Percentiles rank a stretch among this genome's conserved stretches.
Evolutionary conservation across 2,888 invertebrate species (phyloP).

Genomic region (Trilocha varians): DNA sequence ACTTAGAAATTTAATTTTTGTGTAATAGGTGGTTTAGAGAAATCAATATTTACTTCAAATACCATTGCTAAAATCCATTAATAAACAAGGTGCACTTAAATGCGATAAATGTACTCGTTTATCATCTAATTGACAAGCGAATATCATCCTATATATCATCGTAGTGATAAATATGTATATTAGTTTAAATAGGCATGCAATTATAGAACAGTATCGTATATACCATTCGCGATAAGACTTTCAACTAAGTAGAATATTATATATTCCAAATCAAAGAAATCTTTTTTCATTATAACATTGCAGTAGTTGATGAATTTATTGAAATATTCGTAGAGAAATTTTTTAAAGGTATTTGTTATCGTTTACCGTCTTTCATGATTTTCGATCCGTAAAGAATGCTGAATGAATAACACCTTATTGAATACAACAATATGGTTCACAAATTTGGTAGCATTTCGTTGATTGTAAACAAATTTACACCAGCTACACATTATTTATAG

Average conservation of each 20-base stretch:
- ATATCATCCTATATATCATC: neutral
- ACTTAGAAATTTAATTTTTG: neutral
- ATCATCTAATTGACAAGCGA: neutral
- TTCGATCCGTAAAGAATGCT: too few relatives aligned
- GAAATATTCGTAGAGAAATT: too few relatives aligned
- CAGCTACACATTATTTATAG: slow-evolving; percentile 33
- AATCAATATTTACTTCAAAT: too few relatives aligned
- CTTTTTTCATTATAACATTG: too few relatives aligned
- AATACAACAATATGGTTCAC: neutral
- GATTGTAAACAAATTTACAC: slow-evolving; percentile 34
- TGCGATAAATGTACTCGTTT: neutral
- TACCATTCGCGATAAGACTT: neutral
- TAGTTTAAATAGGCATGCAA: neutral
- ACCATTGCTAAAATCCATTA: too few relatives aligned
- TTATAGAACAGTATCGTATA: neutral
- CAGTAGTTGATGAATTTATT: too few relatives aligned
- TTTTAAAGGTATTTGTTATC: too few relatives aligned
- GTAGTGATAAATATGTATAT: neutral
- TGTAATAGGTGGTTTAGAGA: neutral
- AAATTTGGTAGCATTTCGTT: slow-evolving; percentile 22
- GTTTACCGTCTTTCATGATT: too few relatives aligned
- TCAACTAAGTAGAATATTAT: too few relatives aligned
- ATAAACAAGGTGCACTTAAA: too few relatives aligned
- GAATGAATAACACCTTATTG: too few relatives aligned
- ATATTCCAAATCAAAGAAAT: too few relatives aligned